A percentile compares a stretch with the other conserved stretches of the same genome.
Conservation (phyloP, 2,888 invertebrate species). For the Nysson spinosus region DNA sequence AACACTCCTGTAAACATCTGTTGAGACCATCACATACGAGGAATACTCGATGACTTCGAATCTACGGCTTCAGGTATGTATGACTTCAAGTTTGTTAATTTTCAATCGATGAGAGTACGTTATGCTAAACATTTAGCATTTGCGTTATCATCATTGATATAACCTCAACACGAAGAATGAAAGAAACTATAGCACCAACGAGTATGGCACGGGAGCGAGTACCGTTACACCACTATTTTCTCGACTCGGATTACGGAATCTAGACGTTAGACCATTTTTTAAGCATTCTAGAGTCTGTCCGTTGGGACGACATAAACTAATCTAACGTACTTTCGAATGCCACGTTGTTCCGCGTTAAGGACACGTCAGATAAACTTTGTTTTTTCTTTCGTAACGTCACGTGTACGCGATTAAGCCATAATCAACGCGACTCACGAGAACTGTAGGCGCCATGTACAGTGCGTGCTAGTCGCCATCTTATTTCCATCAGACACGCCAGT, state of each 20-base stretch:
- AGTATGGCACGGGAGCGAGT: too few relatives aligned
- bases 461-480: neutral
- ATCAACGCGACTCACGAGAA: neutral
- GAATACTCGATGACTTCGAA: too few relatives aligned
- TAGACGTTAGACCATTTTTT: too few relatives aligned
- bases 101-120: too few relatives aligned
- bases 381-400: constrained; percentile 31
- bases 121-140: constrained; percentile 1
- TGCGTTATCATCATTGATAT: constrained; percentile 34
- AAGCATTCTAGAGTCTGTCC: too few relatives aligned
- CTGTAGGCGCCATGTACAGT: neutral
- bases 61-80: too few relatives aligned
- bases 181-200: too few relatives aligned
- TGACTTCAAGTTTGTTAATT: too few relatives aligned
- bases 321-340: constrained; percentile 33
- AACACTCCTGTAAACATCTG: too few relatives aligned
- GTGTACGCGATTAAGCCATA: constrained; percentile 16
- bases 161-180: constrained; percentile 47
- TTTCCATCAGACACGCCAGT: neutral
- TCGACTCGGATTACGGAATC: too few relatives aligned
- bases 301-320: neutral
- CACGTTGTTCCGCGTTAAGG: constrained; percentile 62
- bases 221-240: too few relatives aligned
- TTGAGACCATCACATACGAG: too few relatives aligned
- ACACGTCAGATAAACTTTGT: constrained; percentile 63